phyloP scores from a whole-genome alignment of 2,113 vertebrate genomes.

The Riparia riparia region DNA sequence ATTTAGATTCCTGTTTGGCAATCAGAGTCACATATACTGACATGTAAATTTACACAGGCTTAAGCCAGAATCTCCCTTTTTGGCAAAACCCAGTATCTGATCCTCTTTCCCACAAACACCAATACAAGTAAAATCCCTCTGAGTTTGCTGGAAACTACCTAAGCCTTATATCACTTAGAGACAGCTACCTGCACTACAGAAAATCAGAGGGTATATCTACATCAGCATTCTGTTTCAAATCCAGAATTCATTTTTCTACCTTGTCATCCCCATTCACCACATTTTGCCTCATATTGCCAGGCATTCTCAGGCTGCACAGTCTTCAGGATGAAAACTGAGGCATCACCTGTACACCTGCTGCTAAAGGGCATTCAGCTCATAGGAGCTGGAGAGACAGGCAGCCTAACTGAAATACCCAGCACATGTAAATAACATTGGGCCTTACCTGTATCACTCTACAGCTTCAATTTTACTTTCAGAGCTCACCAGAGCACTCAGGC shows the following conservation, averaged over 20 bases:
- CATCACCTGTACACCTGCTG: background rate
- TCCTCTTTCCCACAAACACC: background rate
- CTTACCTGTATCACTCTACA: background rate
- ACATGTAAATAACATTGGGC: rapidly evolving
- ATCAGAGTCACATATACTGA: constrained; percentile 10
- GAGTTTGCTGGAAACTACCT: background rate
- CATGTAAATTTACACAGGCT: constrained; percentile 17
- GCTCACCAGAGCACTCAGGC: background rate
- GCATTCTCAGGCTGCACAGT: background rate
- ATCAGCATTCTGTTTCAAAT: background rate
- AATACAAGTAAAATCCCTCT: background rate
- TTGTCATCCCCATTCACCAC: background rate
- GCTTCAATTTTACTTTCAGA: background rate
- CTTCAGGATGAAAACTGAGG: background rate
- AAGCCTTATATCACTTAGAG: background rate
- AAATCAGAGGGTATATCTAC: background rate
- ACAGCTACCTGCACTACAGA: background rate
- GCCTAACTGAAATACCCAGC: rapidly evolving
- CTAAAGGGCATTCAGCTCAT: background rate
- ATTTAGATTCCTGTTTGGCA: constrained; percentile 5
- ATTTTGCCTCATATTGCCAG: background rate
- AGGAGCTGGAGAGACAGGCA: background rate
- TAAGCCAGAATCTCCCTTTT: constrained; percentile 17
- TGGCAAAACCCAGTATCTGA: background rate
- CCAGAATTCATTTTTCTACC: background rate